Evolutionary conservation across 2,888 invertebrate species (phyloP), one percentile per base, ranked within the genome.

Genomic region (Hipparchia sbordonii): DNA sequence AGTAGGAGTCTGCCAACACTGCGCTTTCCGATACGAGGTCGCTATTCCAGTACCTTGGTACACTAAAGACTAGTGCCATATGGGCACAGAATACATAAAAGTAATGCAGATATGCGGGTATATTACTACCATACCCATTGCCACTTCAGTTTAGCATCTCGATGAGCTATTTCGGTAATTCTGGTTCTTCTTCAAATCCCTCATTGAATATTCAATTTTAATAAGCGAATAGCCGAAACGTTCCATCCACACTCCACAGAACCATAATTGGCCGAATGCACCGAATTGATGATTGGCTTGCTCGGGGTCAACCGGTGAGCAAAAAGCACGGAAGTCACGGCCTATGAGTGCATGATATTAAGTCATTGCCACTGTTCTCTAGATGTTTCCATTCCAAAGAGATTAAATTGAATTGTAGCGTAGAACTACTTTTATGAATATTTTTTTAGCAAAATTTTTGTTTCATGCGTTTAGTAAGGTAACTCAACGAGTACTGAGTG

Each of bases 281-380:
- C 78, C 74, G 76, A 77, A 74, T 72, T 73, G 66, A 74, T 73
- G 66, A 74, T 74, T 76, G 56, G 68, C n/a, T 78, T 73, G 74
- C 65, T 72, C 74, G 80, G 82, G 84, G 85, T 84, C 84, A 76
- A 74, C 46, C 59, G 74, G 68, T 56, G 46, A 23, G 73, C 78
- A 84, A 85, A 81, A 84, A 85, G 80, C 74, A 70, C 84, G 87
- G 86, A 89, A 87, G 81, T 83, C 81, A 83, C 80, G 82, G 81
- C 79, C 77, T 80, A 76, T 71, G 73, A 74, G 71, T 72, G 65
- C 74, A 70, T 13, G 63, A 57, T 73, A 71, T 73, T 76, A 69
- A 71, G 48, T 76, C 76, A 78, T 74, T 78, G 76, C 72, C 76
- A 71, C 71, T 71, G 65, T 52, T 73, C 61, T 72, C 70, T 72